phyloP scores from a whole-genome alignment of 2,113 vertebrate genomes.

The Hippoglossus stenolepis region DNA sequence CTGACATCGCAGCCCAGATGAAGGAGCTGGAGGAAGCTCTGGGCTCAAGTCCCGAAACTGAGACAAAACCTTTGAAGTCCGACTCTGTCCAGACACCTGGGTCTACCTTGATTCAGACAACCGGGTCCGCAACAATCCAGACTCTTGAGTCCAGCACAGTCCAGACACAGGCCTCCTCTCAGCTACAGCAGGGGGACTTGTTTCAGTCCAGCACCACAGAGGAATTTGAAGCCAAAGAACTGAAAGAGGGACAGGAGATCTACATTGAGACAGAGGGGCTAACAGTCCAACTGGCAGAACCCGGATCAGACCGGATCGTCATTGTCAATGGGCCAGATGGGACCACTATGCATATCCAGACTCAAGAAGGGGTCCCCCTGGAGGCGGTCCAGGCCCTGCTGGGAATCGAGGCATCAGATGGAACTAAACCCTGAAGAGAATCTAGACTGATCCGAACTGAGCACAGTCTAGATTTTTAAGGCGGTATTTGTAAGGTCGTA shows the following conservation, averaged over 20 bases:
- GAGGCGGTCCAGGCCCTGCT: conserved; percentile 85
- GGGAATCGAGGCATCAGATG: conserved; percentile 80
- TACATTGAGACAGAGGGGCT: conserved; percentile 85
- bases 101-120: neutral
- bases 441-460: neutral
- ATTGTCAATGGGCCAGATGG: conserved; percentile 81
- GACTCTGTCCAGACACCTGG: neutral
- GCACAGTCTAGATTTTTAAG: neutral
- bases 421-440: conserved; percentile 22
- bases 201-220: conserved; percentile 15
- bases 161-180: neutral
- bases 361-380: conserved; percentile 80
- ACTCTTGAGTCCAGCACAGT: neutral
- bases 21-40: conserved; percentile 74
- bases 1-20: conserved; percentile 53
- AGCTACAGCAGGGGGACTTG: conserved; percentile 8
- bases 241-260: conserved; percentile 80
- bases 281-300: conserved; percentile 80
- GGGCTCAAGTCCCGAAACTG: conserved; percentile 33
- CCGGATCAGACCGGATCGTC: conserved; percentile 80
- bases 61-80: neutral
- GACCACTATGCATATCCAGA: conserved; percentile 84
- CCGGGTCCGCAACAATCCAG: neutral
- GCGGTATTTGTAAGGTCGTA: neutral
- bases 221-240: conserved; percentile 63